Percentiles rank a stretch among this genome's conserved stretches.
These are phyloP conservation scores for Malurus leucopterus DNA, from an alignment of 2,797 vertebrate species.

Conservation along the genomic window DNA sequence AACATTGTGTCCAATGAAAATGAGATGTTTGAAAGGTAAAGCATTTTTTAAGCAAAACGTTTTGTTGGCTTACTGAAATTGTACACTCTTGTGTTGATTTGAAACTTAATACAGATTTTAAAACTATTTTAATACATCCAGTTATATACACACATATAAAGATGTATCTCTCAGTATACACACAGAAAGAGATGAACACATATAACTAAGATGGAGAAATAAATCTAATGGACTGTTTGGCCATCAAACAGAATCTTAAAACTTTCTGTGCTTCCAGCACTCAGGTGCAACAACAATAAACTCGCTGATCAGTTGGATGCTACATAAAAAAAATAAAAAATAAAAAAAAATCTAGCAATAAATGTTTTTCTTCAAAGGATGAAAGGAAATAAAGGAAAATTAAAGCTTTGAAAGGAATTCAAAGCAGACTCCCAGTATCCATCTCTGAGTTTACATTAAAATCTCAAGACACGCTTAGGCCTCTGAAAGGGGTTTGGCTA, in stretches of 20 bases:
- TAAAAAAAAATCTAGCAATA: neutral
- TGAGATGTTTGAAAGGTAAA: constrained; percentile 18
- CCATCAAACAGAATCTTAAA: neutral
- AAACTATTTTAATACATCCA: neutral
- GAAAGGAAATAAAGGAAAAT: neutral
- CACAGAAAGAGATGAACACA: fast-evolving
- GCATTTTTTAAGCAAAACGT: neutral
- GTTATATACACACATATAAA: neutral
- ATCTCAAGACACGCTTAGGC: neutral
- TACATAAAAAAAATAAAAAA: neutral
- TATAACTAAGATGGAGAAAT: neutral
- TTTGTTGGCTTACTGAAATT: neutral
- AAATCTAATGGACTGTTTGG: neutral
- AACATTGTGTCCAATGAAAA: neutral
- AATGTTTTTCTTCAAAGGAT: neutral
- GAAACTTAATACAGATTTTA: neutral
- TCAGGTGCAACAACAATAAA: neutral
- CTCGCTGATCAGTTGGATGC: neutral
- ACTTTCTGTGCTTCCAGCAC: neutral
- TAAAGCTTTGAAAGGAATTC: neutral
- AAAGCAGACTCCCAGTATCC: neutral
- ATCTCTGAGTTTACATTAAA: neutral
- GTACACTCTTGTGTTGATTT: neutral
- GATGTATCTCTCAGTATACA: neutral
- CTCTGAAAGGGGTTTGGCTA: neutral